Percentiles rank a stretch among this genome's conserved stretches.
Evolutionary conservation across 2,113 vertebrate genomes (phyloP).

Genomic region (Pachypanchax playfairii): DNA sequence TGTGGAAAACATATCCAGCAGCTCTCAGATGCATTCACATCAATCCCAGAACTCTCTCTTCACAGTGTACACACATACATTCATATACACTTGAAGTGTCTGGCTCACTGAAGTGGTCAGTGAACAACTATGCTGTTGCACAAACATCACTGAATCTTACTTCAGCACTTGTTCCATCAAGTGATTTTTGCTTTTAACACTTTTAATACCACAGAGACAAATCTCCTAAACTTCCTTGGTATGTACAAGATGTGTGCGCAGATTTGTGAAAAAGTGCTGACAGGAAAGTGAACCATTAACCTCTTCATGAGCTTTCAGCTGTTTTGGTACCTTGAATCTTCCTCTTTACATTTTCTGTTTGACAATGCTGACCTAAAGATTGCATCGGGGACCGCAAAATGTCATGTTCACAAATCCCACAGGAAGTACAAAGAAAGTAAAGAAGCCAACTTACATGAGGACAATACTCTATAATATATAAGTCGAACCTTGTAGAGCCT

Average conservation of each 20-base stretch:
- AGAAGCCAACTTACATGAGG: slow-evolving; percentile 44
- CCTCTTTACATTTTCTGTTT: slow-evolving; percentile 8
- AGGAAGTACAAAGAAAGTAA: slow-evolving; percentile 57
- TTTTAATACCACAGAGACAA: slow-evolving; percentile 29
- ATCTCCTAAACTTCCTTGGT: slow-evolving; percentile 1
- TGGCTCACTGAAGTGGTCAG: slow-evolving; percentile 40
- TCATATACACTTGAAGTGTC: slow-evolving; percentile 31
- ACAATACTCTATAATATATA: slow-evolving; percentile 39
- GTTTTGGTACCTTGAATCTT: slow-evolving; percentile 12
- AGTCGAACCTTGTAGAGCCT: slow-evolving; percentile 34
- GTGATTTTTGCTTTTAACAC: slow-evolving; percentile 55
- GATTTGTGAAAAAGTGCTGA: slow-evolving; percentile 34
- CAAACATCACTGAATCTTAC: slow-evolving; percentile 38
- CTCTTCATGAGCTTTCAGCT: slow-evolving; percentile 29
- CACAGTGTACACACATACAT: slow-evolving; percentile 9
- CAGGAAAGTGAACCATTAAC: slow-evolving; percentile 26
- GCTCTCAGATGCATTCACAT: slow-evolving; percentile 61
- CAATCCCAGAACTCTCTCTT: slow-evolving; percentile 38
- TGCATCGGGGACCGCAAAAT: slow-evolving; percentile 56
- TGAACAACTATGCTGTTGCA: slow-evolving; percentile 3
- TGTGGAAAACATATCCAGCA: slow-evolving; percentile 66
- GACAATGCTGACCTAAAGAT: slow-evolving; percentile 31
- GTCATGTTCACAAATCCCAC: slow-evolving; percentile 45
- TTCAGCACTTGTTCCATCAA: slow-evolving; percentile 22
- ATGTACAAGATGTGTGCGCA: slow-evolving; percentile 15